Evolutionary conservation across 2,797 vertebrate genomes (phyloP).

Genomic region (Urophycis tenuis): DNA sequence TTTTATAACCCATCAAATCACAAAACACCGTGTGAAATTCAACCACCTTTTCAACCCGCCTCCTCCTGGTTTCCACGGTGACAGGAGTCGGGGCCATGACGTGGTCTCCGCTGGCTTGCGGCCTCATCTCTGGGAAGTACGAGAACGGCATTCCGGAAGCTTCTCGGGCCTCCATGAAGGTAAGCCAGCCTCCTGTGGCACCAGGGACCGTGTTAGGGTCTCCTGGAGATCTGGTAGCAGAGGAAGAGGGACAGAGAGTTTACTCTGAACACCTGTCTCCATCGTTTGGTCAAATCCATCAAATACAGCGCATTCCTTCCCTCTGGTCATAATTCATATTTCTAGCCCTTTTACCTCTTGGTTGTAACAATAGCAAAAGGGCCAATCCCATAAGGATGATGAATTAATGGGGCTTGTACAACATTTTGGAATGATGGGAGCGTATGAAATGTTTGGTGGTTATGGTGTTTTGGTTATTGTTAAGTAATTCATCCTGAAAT

Average conservation of each 20-base stretch:
- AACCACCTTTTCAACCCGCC: slow-evolving; percentile 4
- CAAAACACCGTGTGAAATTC: background rate
- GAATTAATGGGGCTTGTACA: too few relatives aligned
- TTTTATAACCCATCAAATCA: background rate
- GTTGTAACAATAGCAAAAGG: too few relatives aligned
- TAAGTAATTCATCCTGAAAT: too few relatives aligned
- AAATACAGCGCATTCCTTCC: too few relatives aligned
- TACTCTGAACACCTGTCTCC: too few relatives aligned
- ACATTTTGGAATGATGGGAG: too few relatives aligned
- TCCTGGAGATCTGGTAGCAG: background rate
- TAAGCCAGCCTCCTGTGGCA: slow-evolving; percentile 41
- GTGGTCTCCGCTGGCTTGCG: slow-evolving; percentile 96
- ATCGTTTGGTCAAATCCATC: background rate
- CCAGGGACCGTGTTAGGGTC: background rate
- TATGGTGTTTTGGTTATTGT: too few relatives aligned
- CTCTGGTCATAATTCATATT: too few relatives aligned
- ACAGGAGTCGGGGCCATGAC: slow-evolving; percentile 97
- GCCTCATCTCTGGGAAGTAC: slow-evolving; percentile 97
- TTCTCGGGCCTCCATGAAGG: slow-evolving; percentile 95
- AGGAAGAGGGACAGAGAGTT: background rate
- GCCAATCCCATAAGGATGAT: too few relatives aligned
- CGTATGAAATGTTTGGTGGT: too few relatives aligned
- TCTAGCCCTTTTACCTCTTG: too few relatives aligned
- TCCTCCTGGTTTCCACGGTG: slow-evolving; percentile 34
- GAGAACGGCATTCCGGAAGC: slow-evolving; percentile 93